Evolutionary conservation across 2,113 vertebrate genomes (phyloP).

Genomic region (Cyanoramphus novaezelandiae): DNA sequence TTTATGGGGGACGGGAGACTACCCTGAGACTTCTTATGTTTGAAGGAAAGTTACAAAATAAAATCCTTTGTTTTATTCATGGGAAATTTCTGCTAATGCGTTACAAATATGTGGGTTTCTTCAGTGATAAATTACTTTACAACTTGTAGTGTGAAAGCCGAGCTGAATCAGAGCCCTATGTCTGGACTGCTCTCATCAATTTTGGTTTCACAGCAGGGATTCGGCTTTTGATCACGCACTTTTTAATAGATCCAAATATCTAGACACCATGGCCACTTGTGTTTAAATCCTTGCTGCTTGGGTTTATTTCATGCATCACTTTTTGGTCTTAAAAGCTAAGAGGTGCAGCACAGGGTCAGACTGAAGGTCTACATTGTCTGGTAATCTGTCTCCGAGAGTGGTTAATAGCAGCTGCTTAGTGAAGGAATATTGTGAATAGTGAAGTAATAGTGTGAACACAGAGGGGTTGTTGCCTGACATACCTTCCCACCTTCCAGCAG

Average conservation of each 20-base stretch:
- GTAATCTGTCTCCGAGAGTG: background rate
- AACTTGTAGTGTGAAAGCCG: conserved; percentile 39
- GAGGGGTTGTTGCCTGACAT: background rate
- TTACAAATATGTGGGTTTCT: conserved; percentile 49
- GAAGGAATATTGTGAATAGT: background rate
- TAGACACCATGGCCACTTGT: conserved; percentile 35
- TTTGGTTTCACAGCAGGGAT: conserved; percentile 48
- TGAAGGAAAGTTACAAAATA: conserved; percentile 35
- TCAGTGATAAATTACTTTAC: conserved; percentile 54
- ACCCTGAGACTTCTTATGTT: background rate
- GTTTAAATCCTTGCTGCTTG: conserved; percentile 47
- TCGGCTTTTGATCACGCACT: conserved; percentile 47
- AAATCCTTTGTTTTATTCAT: conserved; percentile 58
- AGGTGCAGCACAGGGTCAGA: background rate
- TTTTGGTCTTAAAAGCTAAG: conserved; percentile 41
- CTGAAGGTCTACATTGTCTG: conserved; percentile 36
- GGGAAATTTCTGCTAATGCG: conserved; percentile 40
- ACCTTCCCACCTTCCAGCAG: background rate
- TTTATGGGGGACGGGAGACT: conserved; percentile 27
- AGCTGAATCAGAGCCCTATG: conserved; percentile 24
- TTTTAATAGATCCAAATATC: conserved; percentile 26
- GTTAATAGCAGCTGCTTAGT: background rate
- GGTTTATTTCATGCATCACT: conserved; percentile 39
- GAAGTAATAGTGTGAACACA: background rate
- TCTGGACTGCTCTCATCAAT: conserved; percentile 48